Evolutionary conservation across 2,797 vertebrate genomes (phyloP), one percentile per base, ranked within the genome.

Genomic region (Trichosurus vulpecula): DNA sequence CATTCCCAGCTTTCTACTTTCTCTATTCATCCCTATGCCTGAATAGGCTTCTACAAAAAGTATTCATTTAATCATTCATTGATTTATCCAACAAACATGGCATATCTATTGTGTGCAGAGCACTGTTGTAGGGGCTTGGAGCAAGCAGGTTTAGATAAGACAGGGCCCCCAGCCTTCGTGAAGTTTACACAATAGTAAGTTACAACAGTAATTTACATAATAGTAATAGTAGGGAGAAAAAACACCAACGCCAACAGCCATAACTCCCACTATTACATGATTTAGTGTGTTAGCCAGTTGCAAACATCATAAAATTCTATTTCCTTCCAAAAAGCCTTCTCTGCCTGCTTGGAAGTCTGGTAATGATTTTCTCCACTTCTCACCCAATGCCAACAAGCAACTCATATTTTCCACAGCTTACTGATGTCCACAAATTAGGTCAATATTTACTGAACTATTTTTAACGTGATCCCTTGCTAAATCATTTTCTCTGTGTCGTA

Each of bases 301-400:
- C 6, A 81, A 81, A 81, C 9, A 22, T 25, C 74, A 25, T 56
- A 6, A 94, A 92, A 93, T 92, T 92, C 52, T 53, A 8, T 93
- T 87, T 90, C 90, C 93, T 87, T 87, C 90, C 58, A 95, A 56
- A 47, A 94, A 93, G 19, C 90, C 94, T 89, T 90, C 93, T 41
- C 52, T 61, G 54, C 4, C 51, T 93, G 91, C 41, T 27, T 96
- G 12, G 94, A 94, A 97, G 4, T 30, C 52, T 47, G 61, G 54
- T 54, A 41, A 54, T 90, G 11, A 35, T 74, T 91, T 31, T n/a
- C 3, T 61, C 81, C 55, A 96, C 53, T 81, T 16, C 58, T 94
- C 81, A 91, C 54, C n/a, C n/a, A 94, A 96, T 91, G 41, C 51
- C 61, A 95, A n/a, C 27, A 92, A 56, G 41, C 89, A 47, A 47